Evolutionary conservation across 1,140 invertebrate species (phyloP).

Genomic region (Caenorhabditis inopinata): DNA sequence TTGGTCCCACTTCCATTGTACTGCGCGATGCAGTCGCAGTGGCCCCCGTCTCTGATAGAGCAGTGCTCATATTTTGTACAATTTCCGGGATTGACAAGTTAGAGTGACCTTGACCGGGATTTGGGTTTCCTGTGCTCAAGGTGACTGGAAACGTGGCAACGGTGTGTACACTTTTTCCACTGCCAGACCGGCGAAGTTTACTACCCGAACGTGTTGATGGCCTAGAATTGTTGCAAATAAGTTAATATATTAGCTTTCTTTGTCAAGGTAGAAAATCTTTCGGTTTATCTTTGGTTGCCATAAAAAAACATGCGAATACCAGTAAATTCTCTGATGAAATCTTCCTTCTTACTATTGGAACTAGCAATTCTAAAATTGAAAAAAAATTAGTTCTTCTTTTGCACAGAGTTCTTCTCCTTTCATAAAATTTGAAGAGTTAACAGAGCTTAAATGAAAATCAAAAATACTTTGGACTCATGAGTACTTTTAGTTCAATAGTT

Average conservation of each 20-base stretch:
- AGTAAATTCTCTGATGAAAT: no score
- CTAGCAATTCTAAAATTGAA: no score
- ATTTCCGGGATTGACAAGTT: background rate
- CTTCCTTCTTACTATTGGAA: no score
- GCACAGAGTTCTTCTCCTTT: no score
- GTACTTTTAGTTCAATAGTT: no score
- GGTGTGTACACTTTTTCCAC: background rate
- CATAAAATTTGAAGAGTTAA: no score
- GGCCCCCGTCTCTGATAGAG: background rate
- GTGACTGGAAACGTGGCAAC: background rate
- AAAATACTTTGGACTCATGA: no score
- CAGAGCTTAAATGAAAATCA: no score
- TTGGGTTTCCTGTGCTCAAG: background rate
- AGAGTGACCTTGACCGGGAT: background rate
- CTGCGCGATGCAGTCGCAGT: background rate
- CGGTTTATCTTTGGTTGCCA: no score
- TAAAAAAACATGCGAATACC: no score
- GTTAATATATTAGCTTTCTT: background rate
- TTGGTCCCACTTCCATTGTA: background rate
- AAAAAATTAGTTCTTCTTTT: no score
- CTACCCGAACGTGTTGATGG: background rate
- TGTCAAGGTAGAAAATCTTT: no score
- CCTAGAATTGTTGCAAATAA: background rate
- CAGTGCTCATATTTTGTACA: background rate
- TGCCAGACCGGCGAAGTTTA: background rate